Evolutionary conservation across 1,140 invertebrate species (phyloP).

Genomic region (Acromyrmex heyeri): DNA sequence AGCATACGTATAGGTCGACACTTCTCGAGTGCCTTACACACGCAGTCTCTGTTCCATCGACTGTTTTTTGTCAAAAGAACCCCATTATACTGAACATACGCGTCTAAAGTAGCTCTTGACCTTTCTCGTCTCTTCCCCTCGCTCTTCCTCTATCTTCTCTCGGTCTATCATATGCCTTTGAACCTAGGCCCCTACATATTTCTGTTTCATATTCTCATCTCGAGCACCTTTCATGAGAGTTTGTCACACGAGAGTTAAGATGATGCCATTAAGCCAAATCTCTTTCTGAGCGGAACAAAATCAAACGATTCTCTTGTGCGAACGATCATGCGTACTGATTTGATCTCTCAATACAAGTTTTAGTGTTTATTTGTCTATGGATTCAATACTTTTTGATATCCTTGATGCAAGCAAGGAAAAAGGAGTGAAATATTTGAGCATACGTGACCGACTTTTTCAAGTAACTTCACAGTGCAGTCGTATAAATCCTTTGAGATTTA

Average conservation of each 20-base stretch:
- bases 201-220: slow-evolving; percentile 54
- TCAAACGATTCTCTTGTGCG: slow-evolving; percentile 50
- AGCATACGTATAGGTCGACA: slow-evolving; percentile 41
- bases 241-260: slow-evolving; percentile 56
- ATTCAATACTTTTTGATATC: slow-evolving; percentile 40
- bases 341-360: neutral
- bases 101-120: slow-evolving; percentile 69
- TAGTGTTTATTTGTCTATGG: slow-evolving; percentile 12
- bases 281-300: slow-evolving; percentile 29
- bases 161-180: slow-evolving; percentile 47
- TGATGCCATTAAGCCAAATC: slow-evolving; percentile 52
- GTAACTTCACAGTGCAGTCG: slow-evolving; percentile 4
- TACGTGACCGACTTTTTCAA: slow-evolving; percentile 56
- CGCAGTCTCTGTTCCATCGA: slow-evolving; percentile 58
- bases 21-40: slow-evolving; percentile 49
- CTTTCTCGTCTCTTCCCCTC: slow-evolving; percentile 37
- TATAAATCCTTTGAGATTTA: slow-evolving; percentile 9
- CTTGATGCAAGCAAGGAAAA: slow-evolving; percentile 28
- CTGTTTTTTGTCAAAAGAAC: slow-evolving; percentile 69
- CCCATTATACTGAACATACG: slow-evolving; percentile 66
- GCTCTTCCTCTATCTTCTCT: neutral
- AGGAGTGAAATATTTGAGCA: slow-evolving; percentile 49
- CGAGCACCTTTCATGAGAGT: slow-evolving; percentile 54
- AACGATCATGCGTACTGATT: neutral
- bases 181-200: slow-evolving; percentile 21